Base-by-base conservation (phyloP, 1,140 invertebrate species). In the Thalassaphorura encarpata region DNA sequence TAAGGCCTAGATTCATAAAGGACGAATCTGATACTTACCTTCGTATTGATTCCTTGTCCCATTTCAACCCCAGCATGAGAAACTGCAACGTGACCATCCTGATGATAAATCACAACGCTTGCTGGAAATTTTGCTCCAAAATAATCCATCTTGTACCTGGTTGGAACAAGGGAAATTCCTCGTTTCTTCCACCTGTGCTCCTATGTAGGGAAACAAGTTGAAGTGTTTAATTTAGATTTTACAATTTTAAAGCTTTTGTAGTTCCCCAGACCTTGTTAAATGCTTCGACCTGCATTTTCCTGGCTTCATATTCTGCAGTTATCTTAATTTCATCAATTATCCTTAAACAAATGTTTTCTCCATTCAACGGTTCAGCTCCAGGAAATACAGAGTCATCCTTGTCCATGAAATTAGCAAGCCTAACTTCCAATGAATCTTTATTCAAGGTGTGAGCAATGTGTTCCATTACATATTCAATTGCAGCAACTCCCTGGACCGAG, bases 41-140 rank as follows among this genome's bases (percentile, higher is more conserved):
- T 82, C 0, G 79, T 81, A 56, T 82, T 86, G 43, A 91, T 80
- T 2, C 89, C 88, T 76, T 91, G 88, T 8, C 88, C 89, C 72
- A 84, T 83, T 77, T 29, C 26, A 23, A 39, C 36, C 23, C 55
- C 48, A 24, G 28, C 27, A 60, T 82, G 80, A n/a, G 76, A 72
- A 26, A 83, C 57, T 3, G 80, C 69, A 26, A 83, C 76, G 15
- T 79, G 77, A 21, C 76, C 76, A 52, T 82, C 82, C 41, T 74
- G 75, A 5, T 68, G 68, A 64, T 82, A 83, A 40, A 83, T 71
- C 21, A 77, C 68, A 8, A 84, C 66, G 23, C 80, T 69, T 4
- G 76, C 76, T 24, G 62, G 53, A 41, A 61, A 68, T 2, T 49
- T 53, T 15, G 52, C 29, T 8, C 24, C 46, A 11, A 78, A 79